A percentile compares a stretch with the other conserved stretches of the same genome.
These are phyloP conservation scores for Podotricha telesiphe DNA, from an alignment of 2,888 invertebrate species.

Conservation along the genomic window DNA sequence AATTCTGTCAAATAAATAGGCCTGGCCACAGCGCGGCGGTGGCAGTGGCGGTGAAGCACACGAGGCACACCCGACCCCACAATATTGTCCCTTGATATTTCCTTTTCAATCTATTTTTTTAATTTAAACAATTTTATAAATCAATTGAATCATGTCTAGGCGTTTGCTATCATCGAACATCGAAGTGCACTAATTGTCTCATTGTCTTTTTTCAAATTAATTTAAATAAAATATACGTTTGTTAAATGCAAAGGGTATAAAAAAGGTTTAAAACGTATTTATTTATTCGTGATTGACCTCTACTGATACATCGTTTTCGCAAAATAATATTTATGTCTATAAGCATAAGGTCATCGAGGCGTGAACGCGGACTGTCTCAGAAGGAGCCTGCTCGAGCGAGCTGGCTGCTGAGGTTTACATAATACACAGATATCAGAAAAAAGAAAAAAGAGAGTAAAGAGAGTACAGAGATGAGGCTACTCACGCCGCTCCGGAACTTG, in stretches of 20 bases:
- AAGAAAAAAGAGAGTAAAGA: not conserved
- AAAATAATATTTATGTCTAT: not conserved
- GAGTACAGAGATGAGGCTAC: slow-evolving; percentile 52
- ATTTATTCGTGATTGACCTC: not conserved
- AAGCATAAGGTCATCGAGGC: slow-evolving; percentile 19
- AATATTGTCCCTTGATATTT: not conserved
- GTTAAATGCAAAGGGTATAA: not conserved
- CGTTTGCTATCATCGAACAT: not conserved
- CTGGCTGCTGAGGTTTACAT: not conserved
- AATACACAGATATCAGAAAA: not conserved
- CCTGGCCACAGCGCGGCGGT: not conserved
- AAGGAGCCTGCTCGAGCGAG: not conserved
- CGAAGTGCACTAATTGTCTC: not conserved
- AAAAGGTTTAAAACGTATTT: not conserved
- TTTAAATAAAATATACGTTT: not conserved
- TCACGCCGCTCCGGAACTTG: slow-evolving; percentile 82
- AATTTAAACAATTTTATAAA: not conserved
- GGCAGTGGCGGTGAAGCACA: no score
- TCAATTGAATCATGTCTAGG: not conserved
- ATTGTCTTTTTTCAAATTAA: no score
- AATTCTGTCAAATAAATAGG: not conserved
- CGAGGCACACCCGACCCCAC: not conserved
- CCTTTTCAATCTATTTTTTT: no score
- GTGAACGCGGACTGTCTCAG: not conserved
- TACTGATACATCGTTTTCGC: not conserved